Evolutionary conservation across 2,113 vertebrate species (phyloP), one percentile per base, ranked within the genome.

Genomic region (Aleadryas rufinucha): DNA sequence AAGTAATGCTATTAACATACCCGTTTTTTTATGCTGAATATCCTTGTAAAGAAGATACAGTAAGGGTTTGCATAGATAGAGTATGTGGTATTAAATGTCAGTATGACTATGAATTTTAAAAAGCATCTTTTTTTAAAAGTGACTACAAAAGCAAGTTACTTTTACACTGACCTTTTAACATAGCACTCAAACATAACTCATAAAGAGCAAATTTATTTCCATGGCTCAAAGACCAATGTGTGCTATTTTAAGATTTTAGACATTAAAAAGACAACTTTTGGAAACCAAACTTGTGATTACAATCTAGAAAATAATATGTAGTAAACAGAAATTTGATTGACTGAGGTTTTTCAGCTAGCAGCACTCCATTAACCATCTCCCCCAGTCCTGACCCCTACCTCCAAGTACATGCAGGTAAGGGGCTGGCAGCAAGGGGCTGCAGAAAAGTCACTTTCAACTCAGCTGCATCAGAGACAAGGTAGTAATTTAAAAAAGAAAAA

Each of bases 41-140:
- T 63, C 19, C 50, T 93, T 75, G 66, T 18, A 66, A 74, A 95
- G 87, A 93, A 83, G 66, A 81, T 89, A 95, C 44, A 60, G 68
- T 71, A 69, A 61, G 63, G 77, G 90, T 95, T 95, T 98, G 98
- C 97, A 98, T 98, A 98, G 97, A 89, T 86, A 96, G 65, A 93
- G 80, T 93, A 93, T 59, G 87, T 28, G 3, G 50, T 78, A 92
- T 57, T 94, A 86, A 94, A 91, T 83, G 81, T 86, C 85, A 90
- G 56, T 45, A 47, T 90, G 89, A 87, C 93, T 84, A 84, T 61
- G 88, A 94, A 94, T 65, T 93, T 87, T 93, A 86, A 91, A 92
- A 98, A 96, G 74, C 75, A 41, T 87, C 27, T 74, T 91, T 88
- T 66, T 89, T 80, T 56, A 95, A 92, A 97, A 81, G 57, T 94